Evolutionary conservation across 2,888 invertebrate species (phyloP), one percentile per base, ranked within the genome.

Genomic region (Muscina levida): DNA sequence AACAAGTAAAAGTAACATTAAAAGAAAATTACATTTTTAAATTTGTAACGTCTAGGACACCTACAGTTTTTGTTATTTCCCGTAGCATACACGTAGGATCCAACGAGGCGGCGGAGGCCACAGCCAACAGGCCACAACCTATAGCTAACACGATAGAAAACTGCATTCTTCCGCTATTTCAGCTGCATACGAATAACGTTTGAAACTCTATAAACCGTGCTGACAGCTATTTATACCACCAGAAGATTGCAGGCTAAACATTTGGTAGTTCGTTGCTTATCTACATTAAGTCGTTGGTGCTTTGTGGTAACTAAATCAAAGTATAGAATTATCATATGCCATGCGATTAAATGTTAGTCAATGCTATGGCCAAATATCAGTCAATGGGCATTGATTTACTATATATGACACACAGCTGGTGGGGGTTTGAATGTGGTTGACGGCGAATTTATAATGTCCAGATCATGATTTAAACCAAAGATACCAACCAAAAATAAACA

Each of bases 21-120:
- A n/a, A n/a, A n/a, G n/a, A n/a, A n/a, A n/a, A n/a, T n/a, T n/a
- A n/a, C n/a, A n/a, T n/a, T n/a, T n/a, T n/a, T n/a, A 73, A 19
- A 56, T 10, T 51, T 22, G 15, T 26, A 62, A 37, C 17, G 2
- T 3, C 10, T 44, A 48, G 4, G n/a, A 57, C 71, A 15, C n/a
- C n/a, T 72, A 75, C 79, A 70, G 79, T 75, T n/a, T 71, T 57
- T 2, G 13, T 53, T 0, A 79, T 46, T 17, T 79, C 53, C 26
- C 66, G 72, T 8, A 72, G 37, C 15, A 74, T 46, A 11, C 19
- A 56, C 5, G 13, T 19, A 10, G 24, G 37, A 57, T 72, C 24
- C 24, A 59, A 15, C 4, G 22, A 39, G 10, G 24, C 39, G 10
- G 62, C 44, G 8, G 59, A 53, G 8, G 1, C 53, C 11, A 62